Base-by-base conservation (phyloP, 2,797 vertebrate species). In the Phrynocephalus vlangalii region DNA sequence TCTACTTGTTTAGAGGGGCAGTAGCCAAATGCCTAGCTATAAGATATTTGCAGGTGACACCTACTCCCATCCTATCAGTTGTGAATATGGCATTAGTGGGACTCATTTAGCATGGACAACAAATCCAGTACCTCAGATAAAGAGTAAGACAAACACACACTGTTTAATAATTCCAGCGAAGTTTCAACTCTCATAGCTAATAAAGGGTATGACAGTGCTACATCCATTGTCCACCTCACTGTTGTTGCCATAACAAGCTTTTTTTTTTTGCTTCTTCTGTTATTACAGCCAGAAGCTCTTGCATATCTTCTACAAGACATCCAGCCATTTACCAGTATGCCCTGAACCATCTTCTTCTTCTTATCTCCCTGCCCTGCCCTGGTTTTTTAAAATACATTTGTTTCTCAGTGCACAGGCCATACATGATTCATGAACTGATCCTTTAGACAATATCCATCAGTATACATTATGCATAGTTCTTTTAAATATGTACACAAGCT, bases 381-480 rank as follows among this genome's bases (percentile, higher is more conserved):
- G 63, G 20, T 84, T 72, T 91, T 89, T n/a, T 50, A 85, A 24
- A 66, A 33, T 60, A 5, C 66, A 48, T 75, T 50, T 2, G n/a
- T 16, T 33, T 83, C 80, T 84, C 60, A 80, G 22, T 56, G 28
- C 30, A 80, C 77, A 68, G 50, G 44, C 75, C 60, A 3, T 73
- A 63, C 44, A 80, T 26, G n/a, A 82, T 86, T 86, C 90, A 92
- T 90, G 67, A 44, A 82, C 77, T 93, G 93, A 56, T 60, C 83
- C 88, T 67, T 79, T 84, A 38, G 1, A 92, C 1, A 90, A 82
- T 93, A 90, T 91, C 88, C 88, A 90, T 91, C 71, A 89, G 70
- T 89, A 86, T 87, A 92, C 93, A 93, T 93, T 89, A 90, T 66
- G 4, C 28, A 88, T 86, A 79, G 66, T 86, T 90, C 79, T 94